Percentiles rank a stretch among this genome's conserved stretches.
These are phyloP conservation scores for Eupithecia insigniata DNA, from an alignment of 2,888 invertebrate species.

Conservation along the genomic window DNA sequence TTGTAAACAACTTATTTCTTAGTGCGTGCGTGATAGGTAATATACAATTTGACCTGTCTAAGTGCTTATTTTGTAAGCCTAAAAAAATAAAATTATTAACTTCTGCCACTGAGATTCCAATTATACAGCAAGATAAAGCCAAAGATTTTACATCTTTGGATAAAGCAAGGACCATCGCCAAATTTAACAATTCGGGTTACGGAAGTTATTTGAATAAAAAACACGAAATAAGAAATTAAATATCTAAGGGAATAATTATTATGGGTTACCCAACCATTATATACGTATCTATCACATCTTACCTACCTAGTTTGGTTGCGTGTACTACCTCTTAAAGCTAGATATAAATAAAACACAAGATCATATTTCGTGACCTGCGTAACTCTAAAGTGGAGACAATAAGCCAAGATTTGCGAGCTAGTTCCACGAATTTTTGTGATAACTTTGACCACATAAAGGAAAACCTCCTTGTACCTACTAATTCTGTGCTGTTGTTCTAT, in stretches of 20 bases:
- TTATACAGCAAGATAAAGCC: background rate
- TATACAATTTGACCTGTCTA: no score
- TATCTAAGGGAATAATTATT: background rate
- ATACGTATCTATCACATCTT: no score
- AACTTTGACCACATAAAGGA: background rate
- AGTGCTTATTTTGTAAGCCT: no score
- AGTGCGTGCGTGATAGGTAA: no score
- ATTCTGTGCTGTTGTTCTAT: background rate
- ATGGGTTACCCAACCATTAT: background rate
- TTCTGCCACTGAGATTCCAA: background rate
- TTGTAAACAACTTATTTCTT: constrained; percentile 15
- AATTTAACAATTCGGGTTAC: background rate
- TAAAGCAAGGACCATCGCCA: background rate
- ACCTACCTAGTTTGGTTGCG: background rate
- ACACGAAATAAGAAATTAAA: background rate
- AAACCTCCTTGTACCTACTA: background rate
- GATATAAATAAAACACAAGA: background rate
- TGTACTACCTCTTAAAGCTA: background rate
- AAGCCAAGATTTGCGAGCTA: constrained; percentile 8
- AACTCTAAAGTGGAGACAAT: background rate
- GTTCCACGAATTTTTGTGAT: constrained; percentile 1
- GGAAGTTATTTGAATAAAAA: background rate
- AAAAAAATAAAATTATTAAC: no score
- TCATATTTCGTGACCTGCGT: constrained; percentile 4
- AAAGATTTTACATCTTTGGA: no score